These are phyloP conservation scores for Thymelicus acteon DNA, from an alignment of 2,888 invertebrate genomes.

Conservation along the genomic window DNA sequence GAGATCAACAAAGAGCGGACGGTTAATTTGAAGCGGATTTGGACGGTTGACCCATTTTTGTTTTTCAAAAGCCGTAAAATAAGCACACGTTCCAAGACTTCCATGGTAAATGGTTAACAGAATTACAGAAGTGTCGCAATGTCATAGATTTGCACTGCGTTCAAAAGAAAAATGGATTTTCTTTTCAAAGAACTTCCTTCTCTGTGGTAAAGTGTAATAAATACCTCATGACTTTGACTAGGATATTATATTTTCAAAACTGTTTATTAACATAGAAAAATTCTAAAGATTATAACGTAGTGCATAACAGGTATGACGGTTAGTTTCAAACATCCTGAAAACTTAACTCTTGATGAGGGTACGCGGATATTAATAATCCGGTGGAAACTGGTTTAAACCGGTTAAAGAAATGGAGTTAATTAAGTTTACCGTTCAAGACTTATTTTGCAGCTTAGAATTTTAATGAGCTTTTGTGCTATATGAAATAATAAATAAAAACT, in stretches of 20 bases:
- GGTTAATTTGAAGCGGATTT: not conserved
- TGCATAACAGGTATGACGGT: slow-evolving; percentile 1
- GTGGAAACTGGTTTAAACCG: slow-evolving; percentile 18
- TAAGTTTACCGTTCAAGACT: slow-evolving; percentile 16
- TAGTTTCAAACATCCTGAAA: slow-evolving; percentile 12
- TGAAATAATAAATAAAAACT: slow-evolving; percentile 13
- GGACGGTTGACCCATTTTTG: too few species aligned
- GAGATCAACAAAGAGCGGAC: not conserved
- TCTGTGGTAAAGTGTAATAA: too few species aligned
- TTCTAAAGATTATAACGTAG: not conserved
- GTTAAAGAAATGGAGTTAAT: slow-evolving; percentile 27
- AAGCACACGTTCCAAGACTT: too few species aligned
- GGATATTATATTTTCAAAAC: too few species aligned
- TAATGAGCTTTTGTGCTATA: not conserved
- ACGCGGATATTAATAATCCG: slow-evolving; percentile 18
- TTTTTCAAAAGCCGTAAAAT: too few species aligned
- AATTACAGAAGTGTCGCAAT: too few species aligned
- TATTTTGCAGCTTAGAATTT: slow-evolving; percentile 17
- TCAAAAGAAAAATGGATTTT: too few species aligned
- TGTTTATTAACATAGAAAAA: not conserved
- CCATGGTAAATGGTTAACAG: too few species aligned
- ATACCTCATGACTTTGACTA: too few species aligned
- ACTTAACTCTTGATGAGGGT: slow-evolving; percentile 24
- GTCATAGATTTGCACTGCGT: too few species aligned
- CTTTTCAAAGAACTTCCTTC: too few species aligned